These are phyloP conservation scores for Hipposideros larvatus DNA, from an alignment of 2,797 vertebrate genomes.

Conservation along the genomic window DNA sequence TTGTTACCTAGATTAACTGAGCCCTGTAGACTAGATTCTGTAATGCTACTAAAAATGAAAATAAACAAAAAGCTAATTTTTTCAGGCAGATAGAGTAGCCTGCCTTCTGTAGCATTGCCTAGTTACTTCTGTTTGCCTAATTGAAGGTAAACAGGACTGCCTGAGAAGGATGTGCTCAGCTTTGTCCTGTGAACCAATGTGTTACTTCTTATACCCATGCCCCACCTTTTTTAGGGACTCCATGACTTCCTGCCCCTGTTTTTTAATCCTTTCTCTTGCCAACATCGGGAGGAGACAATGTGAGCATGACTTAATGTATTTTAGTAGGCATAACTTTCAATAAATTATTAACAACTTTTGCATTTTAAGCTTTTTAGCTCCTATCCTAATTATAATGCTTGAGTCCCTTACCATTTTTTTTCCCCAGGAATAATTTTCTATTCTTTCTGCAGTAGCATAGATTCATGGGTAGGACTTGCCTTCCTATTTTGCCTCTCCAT, in stretches of 20 bases:
- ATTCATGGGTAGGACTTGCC: not conserved
- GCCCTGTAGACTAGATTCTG: not conserved
- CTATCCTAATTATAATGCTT: not conserved
- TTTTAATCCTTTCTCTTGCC: not conserved
- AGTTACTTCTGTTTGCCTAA: slow-evolving; percentile 29
- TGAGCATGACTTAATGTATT: not conserved
- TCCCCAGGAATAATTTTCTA: not conserved
- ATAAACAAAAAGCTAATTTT: slow-evolving; percentile 24
- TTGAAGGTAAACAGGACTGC: not conserved
- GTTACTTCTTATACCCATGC: not conserved
- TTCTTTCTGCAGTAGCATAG: not conserved
- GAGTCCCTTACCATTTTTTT: not conserved
- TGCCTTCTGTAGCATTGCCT: not conserved
- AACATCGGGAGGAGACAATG: not conserved
- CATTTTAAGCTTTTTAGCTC: slow-evolving; percentile 50
- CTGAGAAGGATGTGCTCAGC: not conserved
- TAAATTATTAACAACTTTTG: not conserved
- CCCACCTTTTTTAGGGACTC: not conserved
- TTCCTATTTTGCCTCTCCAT: not conserved
- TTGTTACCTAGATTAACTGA: slow-evolving; percentile 35
- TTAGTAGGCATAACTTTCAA: not conserved
- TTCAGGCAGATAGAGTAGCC: not conserved
- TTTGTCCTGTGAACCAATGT: not conserved
- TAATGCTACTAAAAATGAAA: slow-evolving; percentile 54
- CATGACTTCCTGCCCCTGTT: not conserved